These are phyloP conservation scores for Helobdella robusta DNA, from an alignment of 2,888 invertebrate genomes.

Conservation along the genomic window DNA sequence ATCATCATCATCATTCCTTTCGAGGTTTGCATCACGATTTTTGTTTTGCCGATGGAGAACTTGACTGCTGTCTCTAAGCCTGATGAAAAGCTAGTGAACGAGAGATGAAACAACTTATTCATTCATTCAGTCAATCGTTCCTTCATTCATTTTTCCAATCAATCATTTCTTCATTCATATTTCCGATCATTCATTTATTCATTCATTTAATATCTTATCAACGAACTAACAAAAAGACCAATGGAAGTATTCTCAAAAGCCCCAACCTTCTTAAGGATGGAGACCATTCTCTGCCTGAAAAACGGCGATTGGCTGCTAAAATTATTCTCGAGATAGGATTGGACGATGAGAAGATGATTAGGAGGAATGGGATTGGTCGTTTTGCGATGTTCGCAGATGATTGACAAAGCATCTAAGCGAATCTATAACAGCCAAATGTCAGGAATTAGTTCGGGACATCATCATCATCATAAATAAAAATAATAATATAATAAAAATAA, in stretches of 20 bases:
- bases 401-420: conserved; percentile 60
- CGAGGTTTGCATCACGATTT: no score
- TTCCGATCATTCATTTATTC: background rate
- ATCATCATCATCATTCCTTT: no score
- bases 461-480: background rate
- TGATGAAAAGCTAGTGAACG: no score
- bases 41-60: no score
- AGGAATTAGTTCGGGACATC: background rate
- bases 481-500: conserved; percentile 3
- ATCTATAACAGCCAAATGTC: conserved; percentile 52
- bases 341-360: conserved; percentile 59
- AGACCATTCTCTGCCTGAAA: conserved; percentile 62
- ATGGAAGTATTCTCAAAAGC: background rate
- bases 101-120: no score
- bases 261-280: conserved; percentile 66
- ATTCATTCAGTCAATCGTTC: no score
- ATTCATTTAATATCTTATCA: background rate
- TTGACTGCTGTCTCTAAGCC: no score
- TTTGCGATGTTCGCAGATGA: conserved; percentile 65
- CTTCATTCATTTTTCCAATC: no score
- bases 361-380: conserved; percentile 60
- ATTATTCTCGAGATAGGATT: conserved; percentile 61
- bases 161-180: background rate
- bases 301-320: conserved; percentile 61
- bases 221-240: no score